phyloP scores from a whole-genome alignment of 2,797 vertebrate species.

The Pangasius sanitwongsei region DNA sequence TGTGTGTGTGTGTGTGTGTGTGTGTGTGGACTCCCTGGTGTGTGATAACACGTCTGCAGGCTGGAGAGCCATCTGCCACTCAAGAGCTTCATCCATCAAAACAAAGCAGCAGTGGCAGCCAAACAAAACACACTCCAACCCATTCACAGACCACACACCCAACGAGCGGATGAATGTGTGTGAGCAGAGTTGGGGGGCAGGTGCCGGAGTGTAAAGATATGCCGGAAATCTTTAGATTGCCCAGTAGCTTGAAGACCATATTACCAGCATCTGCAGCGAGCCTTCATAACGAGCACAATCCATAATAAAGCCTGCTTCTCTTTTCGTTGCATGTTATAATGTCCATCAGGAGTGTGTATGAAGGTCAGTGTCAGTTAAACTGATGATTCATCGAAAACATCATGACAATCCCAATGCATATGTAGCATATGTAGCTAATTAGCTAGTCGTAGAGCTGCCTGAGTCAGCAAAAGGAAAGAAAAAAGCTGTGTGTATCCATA shows the following conservation, averaged over 20 bases:
- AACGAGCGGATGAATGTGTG: background rate
- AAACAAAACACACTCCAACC: slow-evolving; percentile 38
- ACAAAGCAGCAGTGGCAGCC: slow-evolving; percentile 48
- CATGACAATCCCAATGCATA: slow-evolving; percentile 11
- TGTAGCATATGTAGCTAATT: slow-evolving; percentile 19
- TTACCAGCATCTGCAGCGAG: background rate
- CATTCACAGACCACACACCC: slow-evolving; percentile 42
- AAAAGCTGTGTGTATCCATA: background rate
- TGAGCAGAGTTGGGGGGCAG: background rate
- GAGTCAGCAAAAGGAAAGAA: slow-evolving; percentile 65
- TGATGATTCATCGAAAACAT: slow-evolving; percentile 38
- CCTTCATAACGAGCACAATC: background rate
- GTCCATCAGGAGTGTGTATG: background rate
- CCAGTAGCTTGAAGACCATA: background rate
- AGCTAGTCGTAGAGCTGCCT: slow-evolving; percentile 44
- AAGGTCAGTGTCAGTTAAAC: slow-evolving; percentile 25
- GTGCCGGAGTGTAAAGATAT: background rate
- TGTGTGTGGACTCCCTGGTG: slow-evolving; percentile 46
- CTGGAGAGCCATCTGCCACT: slow-evolving; percentile 58
- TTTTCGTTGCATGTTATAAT: background rate
- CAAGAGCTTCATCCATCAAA: slow-evolving; percentile 56
- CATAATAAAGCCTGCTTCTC: background rate
- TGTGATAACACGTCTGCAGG: slow-evolving; percentile 46
- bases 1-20: slow-evolving; percentile 29
- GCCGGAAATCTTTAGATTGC: background rate